Conservation (phyloP, 2,888 invertebrate genomes). For the Drosophila hawaiiensis region DNA sequence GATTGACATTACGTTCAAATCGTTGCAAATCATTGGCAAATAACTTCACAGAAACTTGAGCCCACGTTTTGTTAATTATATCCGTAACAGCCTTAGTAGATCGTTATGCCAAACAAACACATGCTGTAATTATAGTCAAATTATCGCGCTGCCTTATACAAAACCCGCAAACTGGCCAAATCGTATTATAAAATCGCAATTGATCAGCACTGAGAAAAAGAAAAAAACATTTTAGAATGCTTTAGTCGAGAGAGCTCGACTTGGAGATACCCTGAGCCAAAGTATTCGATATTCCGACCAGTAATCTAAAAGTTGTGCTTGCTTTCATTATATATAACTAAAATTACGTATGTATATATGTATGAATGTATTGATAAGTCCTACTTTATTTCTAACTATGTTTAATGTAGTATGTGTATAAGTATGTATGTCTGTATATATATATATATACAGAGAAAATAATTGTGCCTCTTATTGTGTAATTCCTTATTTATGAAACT, state of each 20-base stretch:
- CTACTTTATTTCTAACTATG: too few relatives aligned
- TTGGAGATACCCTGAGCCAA: background rate
- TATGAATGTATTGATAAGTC: background rate
- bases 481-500: background rate
- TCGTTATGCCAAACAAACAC: constrained; percentile 42
- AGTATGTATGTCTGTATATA: too few relatives aligned
- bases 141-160: constrained; percentile 60
- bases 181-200: constrained; percentile 60
- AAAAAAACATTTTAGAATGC: background rate
- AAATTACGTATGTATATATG: background rate
- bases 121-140: constrained; percentile 69
- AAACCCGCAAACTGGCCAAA: constrained; percentile 62
- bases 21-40: background rate
- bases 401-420: too few relatives aligned
- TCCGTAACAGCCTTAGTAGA: constrained; percentile 14
- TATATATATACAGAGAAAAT: background rate
- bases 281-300: background rate
- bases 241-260: background rate
- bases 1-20: background rate
- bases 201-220: constrained; percentile 30
- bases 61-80: constrained; percentile 16
- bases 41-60: constrained; percentile 3
- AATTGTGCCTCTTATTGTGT: background rate
- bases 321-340: too few relatives aligned
- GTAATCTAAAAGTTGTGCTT: too few relatives aligned